Evolutionary conservation across 2,113 vertebrate genomes (phyloP).

Genomic region (Fregetta grallaria): DNA sequence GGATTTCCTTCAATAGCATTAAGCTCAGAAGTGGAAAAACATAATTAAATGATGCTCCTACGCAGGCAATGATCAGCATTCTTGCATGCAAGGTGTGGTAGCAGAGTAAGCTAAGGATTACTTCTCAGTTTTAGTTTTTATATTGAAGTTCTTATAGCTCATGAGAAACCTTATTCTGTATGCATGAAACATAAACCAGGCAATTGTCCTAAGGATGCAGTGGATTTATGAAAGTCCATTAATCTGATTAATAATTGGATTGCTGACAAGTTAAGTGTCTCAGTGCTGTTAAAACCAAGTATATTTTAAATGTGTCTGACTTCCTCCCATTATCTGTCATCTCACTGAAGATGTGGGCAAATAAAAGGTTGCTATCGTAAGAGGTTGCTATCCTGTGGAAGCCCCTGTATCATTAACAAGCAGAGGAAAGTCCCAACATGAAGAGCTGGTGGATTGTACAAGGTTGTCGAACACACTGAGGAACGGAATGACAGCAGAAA

Average conservation of each 20-base stretch:
- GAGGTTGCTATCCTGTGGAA: background rate
- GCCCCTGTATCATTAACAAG: background rate
- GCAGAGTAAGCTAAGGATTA: constrained; percentile 31
- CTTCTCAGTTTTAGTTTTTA: constrained; percentile 18
- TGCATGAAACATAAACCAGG: constrained; percentile 70
- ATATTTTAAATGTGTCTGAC: constrained; percentile 73
- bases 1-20: constrained; percentile 31
- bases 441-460: background rate
- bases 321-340: constrained; percentile 73
- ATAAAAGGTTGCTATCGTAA: constrained; percentile 53
- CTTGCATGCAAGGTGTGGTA: constrained; percentile 37
- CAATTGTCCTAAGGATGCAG: constrained; percentile 65
- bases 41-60: constrained; percentile 43
- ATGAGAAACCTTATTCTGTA: constrained; percentile 45
- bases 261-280: constrained; percentile 78
- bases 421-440: background rate
- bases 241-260: constrained; percentile 79
- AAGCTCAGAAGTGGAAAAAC: constrained; percentile 37
- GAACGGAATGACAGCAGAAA: constrained; percentile 24
- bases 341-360: constrained; percentile 66
- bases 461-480: background rate
- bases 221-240: constrained; percentile 76
- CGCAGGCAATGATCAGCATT: background rate
- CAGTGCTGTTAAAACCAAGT: constrained; percentile 72
- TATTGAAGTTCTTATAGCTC: background rate